Percentiles rank a stretch among this genome's conserved stretches.
Evolutionary conservation across 2,888 invertebrate species (phyloP).

Genomic region (Drosophila maculinotata): DNA sequence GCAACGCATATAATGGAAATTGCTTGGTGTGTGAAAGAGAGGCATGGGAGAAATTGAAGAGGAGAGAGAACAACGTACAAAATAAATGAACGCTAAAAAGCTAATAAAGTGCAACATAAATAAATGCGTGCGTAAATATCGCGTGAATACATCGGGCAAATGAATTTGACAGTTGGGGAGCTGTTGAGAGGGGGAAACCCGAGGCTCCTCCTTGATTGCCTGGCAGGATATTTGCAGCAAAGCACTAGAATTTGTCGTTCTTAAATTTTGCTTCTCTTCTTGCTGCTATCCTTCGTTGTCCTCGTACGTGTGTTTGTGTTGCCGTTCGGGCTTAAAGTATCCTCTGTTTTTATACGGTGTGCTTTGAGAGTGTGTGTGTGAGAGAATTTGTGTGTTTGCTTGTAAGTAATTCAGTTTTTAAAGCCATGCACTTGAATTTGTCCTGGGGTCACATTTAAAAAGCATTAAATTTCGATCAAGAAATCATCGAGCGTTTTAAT

Average conservation of each 20-base stretch:
- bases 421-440: conserved; percentile 39
- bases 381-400: conserved; percentile 22
- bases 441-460: conserved; percentile 24
- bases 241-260: conserved; percentile 10
- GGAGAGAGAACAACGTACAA: conserved; percentile 63
- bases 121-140: conserved; percentile 70
- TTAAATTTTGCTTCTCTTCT: conserved; percentile 28
- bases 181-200: not conserved
- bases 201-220: conserved; percentile 35
- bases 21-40: conserved; percentile 10
- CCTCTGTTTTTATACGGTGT: conserved; percentile 2
- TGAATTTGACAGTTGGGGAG: conserved; percentile 22
- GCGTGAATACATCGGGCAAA: conserved; percentile 45
- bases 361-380: conserved; percentile 1
- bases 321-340: conserved; percentile 42
- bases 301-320: conserved; percentile 58
- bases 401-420: conserved; percentile 35
- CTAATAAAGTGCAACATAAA: conserved; percentile 76
- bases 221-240: conserved; percentile 23
- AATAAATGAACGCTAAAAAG: conserved; percentile 81
- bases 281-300: conserved; percentile 24
- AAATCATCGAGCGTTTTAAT: conserved; percentile 10
- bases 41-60: not conserved
- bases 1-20: conserved; percentile 30
- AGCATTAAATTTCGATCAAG: conserved; percentile 19